Evolutionary conservation across 2,888 invertebrate species (phyloP).

Genomic region (Antitype chi): DNA sequence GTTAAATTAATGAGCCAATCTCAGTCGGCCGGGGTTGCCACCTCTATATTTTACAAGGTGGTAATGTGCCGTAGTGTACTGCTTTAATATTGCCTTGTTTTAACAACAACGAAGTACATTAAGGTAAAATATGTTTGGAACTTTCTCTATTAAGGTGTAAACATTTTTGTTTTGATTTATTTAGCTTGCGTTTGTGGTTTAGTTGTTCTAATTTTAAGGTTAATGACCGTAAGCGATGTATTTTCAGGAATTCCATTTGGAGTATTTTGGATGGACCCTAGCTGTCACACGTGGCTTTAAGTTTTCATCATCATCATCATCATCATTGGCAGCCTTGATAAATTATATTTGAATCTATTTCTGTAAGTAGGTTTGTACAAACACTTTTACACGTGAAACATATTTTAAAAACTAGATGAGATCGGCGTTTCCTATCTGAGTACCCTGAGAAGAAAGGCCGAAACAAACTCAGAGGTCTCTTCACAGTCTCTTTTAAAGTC

Average conservation of each 20-base stretch:
- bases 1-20: slow-evolving; percentile 91
- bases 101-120: slow-evolving; percentile 64
- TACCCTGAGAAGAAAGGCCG: too few relatives aligned
- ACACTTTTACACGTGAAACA: too few relatives aligned
- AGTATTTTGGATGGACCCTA: neutral
- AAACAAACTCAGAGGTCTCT: too few relatives aligned
- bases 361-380: too few relatives aligned
- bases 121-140: slow-evolving; percentile 53
- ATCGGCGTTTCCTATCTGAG: too few relatives aligned
- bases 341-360: too few relatives aligned
- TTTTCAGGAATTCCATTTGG: neutral
- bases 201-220: neutral
- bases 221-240: neutral
- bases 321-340: neutral
- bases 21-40: slow-evolving; percentile 82
- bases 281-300: neutral
- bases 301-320: neutral
- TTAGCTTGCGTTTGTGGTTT: neutral
- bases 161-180: slow-evolving; percentile 42
- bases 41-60: slow-evolving; percentile 89
- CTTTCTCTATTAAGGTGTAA: slow-evolving; percentile 50
- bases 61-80: slow-evolving; percentile 83
- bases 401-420: too few relatives aligned
- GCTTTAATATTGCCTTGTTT: slow-evolving; percentile 70
- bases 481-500: too few relatives aligned